phyloP scores from a whole-genome alignment of 1,140 invertebrate species.

The Drosophila trapezifrons region DNA sequence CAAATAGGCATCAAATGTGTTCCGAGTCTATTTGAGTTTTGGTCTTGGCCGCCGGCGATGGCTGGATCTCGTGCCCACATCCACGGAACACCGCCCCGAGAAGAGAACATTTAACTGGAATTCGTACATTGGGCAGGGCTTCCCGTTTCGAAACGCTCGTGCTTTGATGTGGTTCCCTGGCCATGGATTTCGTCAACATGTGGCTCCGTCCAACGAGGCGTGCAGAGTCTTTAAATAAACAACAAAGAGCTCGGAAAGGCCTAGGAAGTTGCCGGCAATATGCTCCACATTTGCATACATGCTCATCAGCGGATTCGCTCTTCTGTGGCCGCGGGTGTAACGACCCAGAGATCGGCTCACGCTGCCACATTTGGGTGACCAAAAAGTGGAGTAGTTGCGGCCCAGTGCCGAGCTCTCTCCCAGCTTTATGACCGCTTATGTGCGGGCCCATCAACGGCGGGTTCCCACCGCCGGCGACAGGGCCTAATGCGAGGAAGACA shows the following conservation, averaged over 20 bases:
- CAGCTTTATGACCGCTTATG: conserved; percentile 51
- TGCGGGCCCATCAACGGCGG: conserved; percentile 43
- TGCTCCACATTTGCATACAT: conserved; percentile 69
- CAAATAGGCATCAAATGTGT: conserved; percentile 72
- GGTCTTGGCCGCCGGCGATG: conserved; percentile 48
- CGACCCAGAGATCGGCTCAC: conserved; percentile 58
- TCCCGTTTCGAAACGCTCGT: conserved; percentile 38
- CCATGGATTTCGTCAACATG: conserved; percentile 76
- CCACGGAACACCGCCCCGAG: conserved; percentile 33
- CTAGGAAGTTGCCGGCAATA: conserved; percentile 74
- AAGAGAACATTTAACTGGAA: conserved; percentile 76
- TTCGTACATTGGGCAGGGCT: conserved; percentile 27
- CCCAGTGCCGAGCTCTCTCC: conserved; percentile 23
- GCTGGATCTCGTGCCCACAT: conserved; percentile 22
- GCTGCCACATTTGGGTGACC: conserved; percentile 33
- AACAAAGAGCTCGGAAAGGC: conserved; percentile 22
- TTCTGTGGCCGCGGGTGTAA: conserved; percentile 56
- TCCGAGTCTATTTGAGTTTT: conserved; percentile 60
- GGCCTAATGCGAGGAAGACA: conserved; percentile 43
- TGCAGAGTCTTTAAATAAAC: conserved; percentile 78
- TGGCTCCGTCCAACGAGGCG: conserved; percentile 72
- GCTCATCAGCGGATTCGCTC: conserved; percentile 24
- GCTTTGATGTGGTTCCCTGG: conserved; percentile 73
- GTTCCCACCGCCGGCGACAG: conserved; percentile 49
- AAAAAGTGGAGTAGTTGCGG: conserved; percentile 46